Conservation (phyloP, 2,113 vertebrate species). For the Prietella phreatophila region DNA sequence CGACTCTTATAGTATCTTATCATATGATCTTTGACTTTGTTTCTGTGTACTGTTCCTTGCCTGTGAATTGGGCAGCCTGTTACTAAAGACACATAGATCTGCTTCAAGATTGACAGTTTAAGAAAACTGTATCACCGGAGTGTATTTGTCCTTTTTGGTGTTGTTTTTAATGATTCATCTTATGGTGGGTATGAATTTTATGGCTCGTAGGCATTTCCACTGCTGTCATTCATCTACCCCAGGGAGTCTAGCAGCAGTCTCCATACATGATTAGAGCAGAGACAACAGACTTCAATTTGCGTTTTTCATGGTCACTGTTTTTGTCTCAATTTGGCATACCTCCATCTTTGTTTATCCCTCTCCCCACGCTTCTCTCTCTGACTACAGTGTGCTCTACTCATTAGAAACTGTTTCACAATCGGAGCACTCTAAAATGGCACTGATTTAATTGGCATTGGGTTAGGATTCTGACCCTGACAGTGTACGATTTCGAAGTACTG, state of each 20-base stretch:
- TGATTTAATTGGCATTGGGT: slow-evolving; percentile 15
- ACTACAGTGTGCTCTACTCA: background rate
- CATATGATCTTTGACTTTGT: background rate
- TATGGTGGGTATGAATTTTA: slow-evolving; percentile 9
- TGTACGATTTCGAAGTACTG: background rate
- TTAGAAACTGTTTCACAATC: background rate
- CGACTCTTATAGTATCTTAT: background rate
- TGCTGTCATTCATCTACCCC: slow-evolving; percentile 14
- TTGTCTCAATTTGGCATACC: background rate
- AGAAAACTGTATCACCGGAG: background rate
- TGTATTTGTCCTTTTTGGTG: background rate
- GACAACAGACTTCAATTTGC: slow-evolving; percentile 14
- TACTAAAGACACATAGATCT: background rate
- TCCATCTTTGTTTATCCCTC: slow-evolving; percentile 18
- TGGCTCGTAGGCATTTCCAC: background rate
- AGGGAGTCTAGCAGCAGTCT: slow-evolving; percentile 12
- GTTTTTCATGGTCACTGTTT: slow-evolving; percentile 19
- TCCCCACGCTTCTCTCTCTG: background rate
- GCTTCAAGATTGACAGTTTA: background rate
- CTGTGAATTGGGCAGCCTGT: background rate
- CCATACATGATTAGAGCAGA: slow-evolving; percentile 10
- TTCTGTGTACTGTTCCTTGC: background rate
- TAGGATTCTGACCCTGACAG: slow-evolving; percentile 21
- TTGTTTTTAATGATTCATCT: background rate
- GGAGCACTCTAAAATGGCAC: slow-evolving; percentile 8